Percentiles rank a stretch among this genome's conserved stretches.
phyloP scores from a whole-genome alignment of 2,113 vertebrate genomes.

The Myotis davidii region DNA sequence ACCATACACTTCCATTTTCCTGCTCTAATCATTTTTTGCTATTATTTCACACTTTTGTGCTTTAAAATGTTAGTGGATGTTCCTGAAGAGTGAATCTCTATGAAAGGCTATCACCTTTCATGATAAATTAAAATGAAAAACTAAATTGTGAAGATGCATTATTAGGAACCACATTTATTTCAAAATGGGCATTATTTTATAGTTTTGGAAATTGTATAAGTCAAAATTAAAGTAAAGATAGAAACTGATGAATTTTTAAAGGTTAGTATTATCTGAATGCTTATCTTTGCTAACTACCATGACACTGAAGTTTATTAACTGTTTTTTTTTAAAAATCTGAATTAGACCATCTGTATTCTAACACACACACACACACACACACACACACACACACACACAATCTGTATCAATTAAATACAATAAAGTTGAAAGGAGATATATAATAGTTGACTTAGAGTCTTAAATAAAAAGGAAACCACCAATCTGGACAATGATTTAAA shows the following conservation, averaged over 20 bases:
- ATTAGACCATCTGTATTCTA: slow-evolving; percentile 95
- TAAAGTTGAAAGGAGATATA: slow-evolving; percentile 92
- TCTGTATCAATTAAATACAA: slow-evolving; percentile 96
- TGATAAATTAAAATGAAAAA: slow-evolving; percentile 68
- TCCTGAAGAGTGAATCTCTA: slow-evolving; percentile 71
- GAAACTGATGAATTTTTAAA: slow-evolving; percentile 61
- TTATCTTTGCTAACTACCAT: slow-evolving; percentile 53
- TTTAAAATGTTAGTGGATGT: slow-evolving; percentile 81
- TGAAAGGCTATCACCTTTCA: slow-evolving; percentile 64
- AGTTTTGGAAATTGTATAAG: slow-evolving; percentile 66
- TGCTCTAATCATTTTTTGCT: too few relatives aligned
- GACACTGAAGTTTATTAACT: slow-evolving; percentile 58
- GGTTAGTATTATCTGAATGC: slow-evolving; percentile 23
- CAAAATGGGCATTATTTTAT: slow-evolving; percentile 68
- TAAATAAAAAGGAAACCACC: slow-evolving; percentile 68
- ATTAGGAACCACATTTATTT: slow-evolving; percentile 67
- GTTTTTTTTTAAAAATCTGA: slow-evolving; percentile 76
- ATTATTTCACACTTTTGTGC: slow-evolving; percentile 31
- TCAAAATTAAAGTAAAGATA: slow-evolving; percentile 69
- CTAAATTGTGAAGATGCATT: slow-evolving; percentile 64
- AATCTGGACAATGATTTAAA: slow-evolving; percentile 68
- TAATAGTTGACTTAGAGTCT: slow-evolving; percentile 66
- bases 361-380: slow-evolving; percentile 90
- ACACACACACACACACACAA: slow-evolving; percentile 88
- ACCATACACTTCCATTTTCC: not conserved